Evolutionary conservation across 2,888 invertebrate species (phyloP).

Genomic region (Cephus pygmeus): DNA sequence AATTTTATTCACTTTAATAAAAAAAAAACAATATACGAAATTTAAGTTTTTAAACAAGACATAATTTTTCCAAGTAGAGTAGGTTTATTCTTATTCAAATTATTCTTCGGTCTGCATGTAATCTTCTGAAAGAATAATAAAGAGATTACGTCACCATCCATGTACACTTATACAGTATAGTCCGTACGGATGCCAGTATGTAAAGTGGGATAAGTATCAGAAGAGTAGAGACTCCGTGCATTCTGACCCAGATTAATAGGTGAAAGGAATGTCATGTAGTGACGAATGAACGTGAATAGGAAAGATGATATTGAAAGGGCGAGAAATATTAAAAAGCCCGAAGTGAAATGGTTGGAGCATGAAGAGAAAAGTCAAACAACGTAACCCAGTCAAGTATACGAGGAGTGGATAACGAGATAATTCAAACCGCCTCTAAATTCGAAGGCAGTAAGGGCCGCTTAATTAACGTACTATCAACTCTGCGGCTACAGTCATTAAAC

Average conservation of each 20-base stretch:
- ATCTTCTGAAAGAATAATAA: neutral
- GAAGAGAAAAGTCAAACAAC: neutral
- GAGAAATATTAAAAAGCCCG: neutral
- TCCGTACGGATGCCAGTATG: neutral
- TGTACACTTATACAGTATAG: neutral
- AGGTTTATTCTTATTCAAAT: neutral
- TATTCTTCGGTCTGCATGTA: neutral
- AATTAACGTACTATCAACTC: conserved; percentile 26
- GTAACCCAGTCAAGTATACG: neutral
- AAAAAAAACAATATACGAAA: neutral
- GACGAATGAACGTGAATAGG: neutral
- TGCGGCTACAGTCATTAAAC: conserved; percentile 23
- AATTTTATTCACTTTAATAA: neutral
- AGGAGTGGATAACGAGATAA: conserved; percentile 18
- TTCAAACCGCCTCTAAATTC: conserved; percentile 24
- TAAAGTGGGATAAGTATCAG: neutral
- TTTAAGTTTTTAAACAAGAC: neutral
- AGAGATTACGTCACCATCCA: neutral
- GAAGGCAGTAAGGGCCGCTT: conserved; percentile 22
- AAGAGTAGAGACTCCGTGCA: neutral
- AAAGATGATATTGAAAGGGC: neutral
- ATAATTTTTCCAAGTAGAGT: neutral
- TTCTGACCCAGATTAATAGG: neutral
- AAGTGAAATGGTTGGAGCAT: neutral
- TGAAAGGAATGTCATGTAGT: neutral